Evolutionary conservation across 1,140 invertebrate genomes (phyloP).

Genomic region (Condylostylus longicornis): DNA sequence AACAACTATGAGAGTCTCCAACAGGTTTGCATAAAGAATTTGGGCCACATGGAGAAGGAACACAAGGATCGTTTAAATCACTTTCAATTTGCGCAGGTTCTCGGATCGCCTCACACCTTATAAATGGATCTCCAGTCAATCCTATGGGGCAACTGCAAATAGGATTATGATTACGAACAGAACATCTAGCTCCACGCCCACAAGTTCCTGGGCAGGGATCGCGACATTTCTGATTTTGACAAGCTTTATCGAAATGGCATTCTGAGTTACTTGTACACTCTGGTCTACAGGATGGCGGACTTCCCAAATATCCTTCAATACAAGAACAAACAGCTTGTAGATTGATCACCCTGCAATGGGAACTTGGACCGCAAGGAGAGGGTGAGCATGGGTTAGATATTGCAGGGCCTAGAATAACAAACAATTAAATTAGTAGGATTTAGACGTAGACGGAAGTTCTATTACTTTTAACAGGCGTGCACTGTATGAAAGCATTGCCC

Average conservation of each 20-base stretch:
- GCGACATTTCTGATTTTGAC: slow-evolving; percentile 60
- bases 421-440: slow-evolving; percentile 22
- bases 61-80: slow-evolving; percentile 43
- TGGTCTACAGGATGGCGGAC: slow-evolving; percentile 55
- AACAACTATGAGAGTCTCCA: slow-evolving; percentile 50
- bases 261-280: slow-evolving; percentile 64
- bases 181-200: slow-evolving; percentile 45
- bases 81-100: slow-evolving; percentile 20
- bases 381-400: slow-evolving; percentile 47
- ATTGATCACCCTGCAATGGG: slow-evolving; percentile 54
- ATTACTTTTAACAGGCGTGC: slow-evolving; percentile 33
- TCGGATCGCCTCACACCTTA: slow-evolving; percentile 38
- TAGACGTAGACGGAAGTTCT: slow-evolving; percentile 6
- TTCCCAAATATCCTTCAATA: slow-evolving; percentile 48
- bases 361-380: slow-evolving; percentile 64
- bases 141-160: slow-evolving; percentile 43
- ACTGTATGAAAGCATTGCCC: slow-evolving; percentile 49
- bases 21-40: slow-evolving; percentile 50
- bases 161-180: slow-evolving; percentile 43
- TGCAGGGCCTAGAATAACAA: slow-evolving; percentile 24
- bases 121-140: slow-evolving; percentile 48
- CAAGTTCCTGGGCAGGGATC: slow-evolving; percentile 66
- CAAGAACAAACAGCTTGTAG: slow-evolving; percentile 63
- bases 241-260: slow-evolving; percentile 51
- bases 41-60: slow-evolving; percentile 57